These are phyloP conservation scores for Temnothorax rugatulus DNA, from an alignment of 2,888 invertebrate species.

Conservation along the genomic window DNA sequence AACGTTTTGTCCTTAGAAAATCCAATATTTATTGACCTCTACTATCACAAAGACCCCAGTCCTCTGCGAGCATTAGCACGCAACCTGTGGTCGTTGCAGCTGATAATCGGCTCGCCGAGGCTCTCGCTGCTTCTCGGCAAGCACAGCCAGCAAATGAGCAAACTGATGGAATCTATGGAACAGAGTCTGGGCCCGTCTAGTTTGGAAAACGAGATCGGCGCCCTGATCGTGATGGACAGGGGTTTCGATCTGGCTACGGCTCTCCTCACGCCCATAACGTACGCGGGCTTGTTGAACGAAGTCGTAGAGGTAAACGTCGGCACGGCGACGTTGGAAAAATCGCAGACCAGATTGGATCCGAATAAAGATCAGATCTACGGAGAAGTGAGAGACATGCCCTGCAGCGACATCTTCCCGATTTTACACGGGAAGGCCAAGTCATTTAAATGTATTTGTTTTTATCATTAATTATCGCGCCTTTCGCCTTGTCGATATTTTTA, in stretches of 20 bases:
- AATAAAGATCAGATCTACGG: conserved; percentile 92
- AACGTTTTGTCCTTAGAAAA: conserved; percentile 95
- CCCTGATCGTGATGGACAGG: conserved; percentile 93
- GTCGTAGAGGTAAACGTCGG: conserved; percentile 95
- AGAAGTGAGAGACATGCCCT: conserved; percentile 96
- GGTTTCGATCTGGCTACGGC: conserved; percentile 95
- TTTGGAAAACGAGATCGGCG: conserved; percentile 87
- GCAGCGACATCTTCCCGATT: conserved; percentile 95
- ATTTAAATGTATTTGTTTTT: conserved; percentile 87
- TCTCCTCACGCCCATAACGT: conserved; percentile 96
- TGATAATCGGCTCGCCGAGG: conserved; percentile 92
- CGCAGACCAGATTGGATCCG: conserved; percentile 90
- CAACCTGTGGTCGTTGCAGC: conserved; percentile 93
- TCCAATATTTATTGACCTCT: conserved; percentile 92
- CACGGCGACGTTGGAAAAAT: conserved; percentile 89
- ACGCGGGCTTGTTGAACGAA: conserved; percentile 96
- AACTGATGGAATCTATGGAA: conserved; percentile 83
- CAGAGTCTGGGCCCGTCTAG: conserved; percentile 76
- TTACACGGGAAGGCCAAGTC: conserved; percentile 95
- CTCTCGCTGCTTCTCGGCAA: conserved; percentile 90
- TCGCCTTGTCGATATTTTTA: conserved; percentile 44
- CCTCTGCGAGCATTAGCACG: conserved; percentile 92
- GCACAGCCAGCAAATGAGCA: conserved; percentile 88
- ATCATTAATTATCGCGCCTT: conserved; percentile 12
- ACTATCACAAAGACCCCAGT: conserved; percentile 92